Percentiles rank a stretch among this genome's conserved stretches.
phyloP scores from a whole-genome alignment of 2,797 vertebrate species.

The Rallus crepitans region DNA sequence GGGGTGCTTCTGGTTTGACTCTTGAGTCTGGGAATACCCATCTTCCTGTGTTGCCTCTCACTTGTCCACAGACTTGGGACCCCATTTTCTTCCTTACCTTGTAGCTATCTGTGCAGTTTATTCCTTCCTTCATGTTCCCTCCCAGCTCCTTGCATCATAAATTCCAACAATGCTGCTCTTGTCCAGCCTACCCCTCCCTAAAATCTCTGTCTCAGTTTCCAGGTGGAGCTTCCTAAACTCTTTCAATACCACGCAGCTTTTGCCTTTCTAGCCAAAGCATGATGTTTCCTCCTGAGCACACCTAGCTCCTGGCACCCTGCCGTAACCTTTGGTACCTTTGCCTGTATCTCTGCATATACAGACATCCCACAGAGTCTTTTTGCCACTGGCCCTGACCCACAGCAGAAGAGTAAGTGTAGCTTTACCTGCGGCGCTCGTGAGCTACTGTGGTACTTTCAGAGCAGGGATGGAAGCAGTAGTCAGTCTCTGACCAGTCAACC shows the following conservation, averaged over 20 bases:
- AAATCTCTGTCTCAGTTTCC: neutral
- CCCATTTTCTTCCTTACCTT: neutral
- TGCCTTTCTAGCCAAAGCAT: neutral
- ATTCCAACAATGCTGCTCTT: neutral
- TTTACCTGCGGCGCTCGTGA: neutral
- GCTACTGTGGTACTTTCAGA: neutral
- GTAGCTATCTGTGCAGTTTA: neutral
- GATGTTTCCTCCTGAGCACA: neutral
- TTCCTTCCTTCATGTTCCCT: neutral
- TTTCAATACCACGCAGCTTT: neutral
- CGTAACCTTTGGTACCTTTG: rapidly evolving
- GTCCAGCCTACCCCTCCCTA: neutral
- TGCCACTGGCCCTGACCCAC: rapidly evolving
- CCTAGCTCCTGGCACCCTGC: neutral
- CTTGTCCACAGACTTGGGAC: neutral
- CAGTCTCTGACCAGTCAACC: neutral
- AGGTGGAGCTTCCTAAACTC: neutral
- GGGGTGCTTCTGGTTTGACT: neutral
- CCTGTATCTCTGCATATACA: rapidly evolving
- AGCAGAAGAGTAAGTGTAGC: neutral
- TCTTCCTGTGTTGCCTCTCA: neutral
- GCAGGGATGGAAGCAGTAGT: neutral
- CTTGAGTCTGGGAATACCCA: neutral
- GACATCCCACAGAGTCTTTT: neutral
- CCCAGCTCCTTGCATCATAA: neutral